A percentile compares a stretch with the other conserved stretches of the same genome.
These are phyloP conservation scores for Nebria salina DNA, from an alignment of 2,888 invertebrate genomes.

Conservation along the genomic window DNA sequence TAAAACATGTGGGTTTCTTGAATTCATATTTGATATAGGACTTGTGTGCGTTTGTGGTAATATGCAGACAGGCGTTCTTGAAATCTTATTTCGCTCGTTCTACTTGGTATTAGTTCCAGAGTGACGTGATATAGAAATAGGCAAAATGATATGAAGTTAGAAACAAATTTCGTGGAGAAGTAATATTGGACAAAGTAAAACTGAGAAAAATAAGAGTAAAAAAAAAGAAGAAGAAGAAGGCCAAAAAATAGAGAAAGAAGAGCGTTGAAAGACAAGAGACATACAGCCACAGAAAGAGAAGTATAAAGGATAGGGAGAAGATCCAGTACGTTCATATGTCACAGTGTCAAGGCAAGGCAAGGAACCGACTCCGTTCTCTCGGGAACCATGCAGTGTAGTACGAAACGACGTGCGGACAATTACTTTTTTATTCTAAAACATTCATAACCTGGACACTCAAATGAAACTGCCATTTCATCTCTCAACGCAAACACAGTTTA, in stretches of 20 bases:
- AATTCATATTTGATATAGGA: too few relatives aligned
- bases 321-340: slow-evolving; percentile 30
- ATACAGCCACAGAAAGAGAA: background rate
- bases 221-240: background rate
- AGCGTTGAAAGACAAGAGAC: background rate
- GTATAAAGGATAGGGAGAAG: background rate
- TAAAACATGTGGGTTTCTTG: too few relatives aligned
- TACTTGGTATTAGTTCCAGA: background rate
- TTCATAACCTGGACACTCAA: slow-evolving; percentile 33
- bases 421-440: slow-evolving; percentile 37
- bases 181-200: background rate
- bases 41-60: too few relatives aligned
- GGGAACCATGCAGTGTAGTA: slow-evolving; percentile 3
- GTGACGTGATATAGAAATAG: background rate
- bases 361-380: slow-evolving; percentile 11
- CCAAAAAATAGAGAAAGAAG: background rate
- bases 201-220: background rate
- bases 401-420: slow-evolving; percentile 20
- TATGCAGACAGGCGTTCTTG: too few relatives aligned
- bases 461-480: slow-evolving; percentile 33
- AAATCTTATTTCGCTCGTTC: too few relatives aligned
- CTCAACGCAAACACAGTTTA: background rate
- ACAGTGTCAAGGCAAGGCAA: slow-evolving; percentile 30
- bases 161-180: background rate
- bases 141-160: background rate